Percentiles rank a stretch among this genome's conserved stretches.
phyloP scores from a whole-genome alignment of 1,140 invertebrate genomes.

The Micrasema longulum region DNA sequence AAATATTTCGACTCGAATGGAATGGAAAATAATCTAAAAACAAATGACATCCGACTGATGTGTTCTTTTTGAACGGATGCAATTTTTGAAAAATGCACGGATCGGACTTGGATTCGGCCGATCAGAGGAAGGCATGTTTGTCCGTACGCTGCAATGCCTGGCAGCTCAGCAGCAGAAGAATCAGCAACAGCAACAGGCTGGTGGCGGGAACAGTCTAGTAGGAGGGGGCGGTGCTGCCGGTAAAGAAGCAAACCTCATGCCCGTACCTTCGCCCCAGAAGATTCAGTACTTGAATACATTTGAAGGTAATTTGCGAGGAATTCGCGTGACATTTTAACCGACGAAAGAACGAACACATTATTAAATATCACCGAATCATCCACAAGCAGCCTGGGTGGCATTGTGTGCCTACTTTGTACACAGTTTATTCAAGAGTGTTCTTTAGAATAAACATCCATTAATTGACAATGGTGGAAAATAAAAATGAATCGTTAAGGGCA shows the following conservation, averaged over 20 bases:
- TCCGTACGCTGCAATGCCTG: slow-evolving; percentile 81
- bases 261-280: slow-evolving; percentile 95
- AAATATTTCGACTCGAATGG: neutral
- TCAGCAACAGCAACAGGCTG: slow-evolving; percentile 55
- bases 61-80: no score
- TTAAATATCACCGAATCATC: no score
- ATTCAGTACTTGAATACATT: slow-evolving; percentile 96
- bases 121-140: slow-evolving; percentile 81
- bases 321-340: slow-evolving; percentile 9
- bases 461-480: no score
- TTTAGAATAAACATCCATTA: no score
- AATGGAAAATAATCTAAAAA: no score
- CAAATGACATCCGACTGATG: no score
- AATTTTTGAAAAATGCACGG: no score
- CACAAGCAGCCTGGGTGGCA: no score
- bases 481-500: no score
- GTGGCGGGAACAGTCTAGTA: neutral
- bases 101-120: neutral
- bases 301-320: slow-evolving; percentile 71
- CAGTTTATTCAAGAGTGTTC: no score
- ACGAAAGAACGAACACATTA: no score
- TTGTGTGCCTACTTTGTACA: no score
- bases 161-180: slow-evolving; percentile 78
- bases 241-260: slow-evolving; percentile 93
- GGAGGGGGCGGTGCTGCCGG: slow-evolving; percentile 54